Conservation (phyloP, 2,888 invertebrate species). For the Dynastes hyllus region DNA sequence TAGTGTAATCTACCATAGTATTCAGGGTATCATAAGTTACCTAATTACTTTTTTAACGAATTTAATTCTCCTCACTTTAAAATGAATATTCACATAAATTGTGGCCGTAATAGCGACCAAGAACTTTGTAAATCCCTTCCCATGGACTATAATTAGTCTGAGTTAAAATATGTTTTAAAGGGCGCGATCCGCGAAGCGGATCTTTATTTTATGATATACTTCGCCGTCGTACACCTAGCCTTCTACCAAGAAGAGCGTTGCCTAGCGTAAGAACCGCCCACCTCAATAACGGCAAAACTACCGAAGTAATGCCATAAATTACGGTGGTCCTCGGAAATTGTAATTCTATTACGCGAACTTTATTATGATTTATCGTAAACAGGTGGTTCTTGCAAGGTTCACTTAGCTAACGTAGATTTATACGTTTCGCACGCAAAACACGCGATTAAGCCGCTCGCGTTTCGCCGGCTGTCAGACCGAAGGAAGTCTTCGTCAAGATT, state of each 20-base stretch:
- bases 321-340: conserved; percentile 33
- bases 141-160: conserved; percentile 16
- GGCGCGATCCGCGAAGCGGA: conserved; percentile 20
- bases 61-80: background rate
- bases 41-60: background rate
- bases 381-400: conserved; percentile 51
- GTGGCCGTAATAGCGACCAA: background rate
- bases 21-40: too few relatives aligned
- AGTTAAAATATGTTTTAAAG: conserved; percentile 24
- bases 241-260: background rate
- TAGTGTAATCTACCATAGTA: too few relatives aligned
- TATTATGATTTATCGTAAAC: conserved; percentile 51
- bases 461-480: conserved; percentile 2
- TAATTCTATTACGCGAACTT: conserved; percentile 50
- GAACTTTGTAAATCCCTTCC: conserved; percentile 8
- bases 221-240: conserved; percentile 1
- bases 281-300: conserved; percentile 31
- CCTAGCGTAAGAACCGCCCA: conserved; percentile 1
- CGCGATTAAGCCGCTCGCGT: conserved; percentile 32
- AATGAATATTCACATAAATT: background rate
- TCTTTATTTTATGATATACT: conserved; percentile 33
- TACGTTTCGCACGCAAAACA: conserved; percentile 42
- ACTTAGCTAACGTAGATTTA: conserved; percentile 45
- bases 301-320: conserved; percentile 44
- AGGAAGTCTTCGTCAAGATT: conserved; percentile 11